Base-by-base conservation (phyloP, 2,113 vertebrate genomes). In the Ptyas mucosa region DNA sequence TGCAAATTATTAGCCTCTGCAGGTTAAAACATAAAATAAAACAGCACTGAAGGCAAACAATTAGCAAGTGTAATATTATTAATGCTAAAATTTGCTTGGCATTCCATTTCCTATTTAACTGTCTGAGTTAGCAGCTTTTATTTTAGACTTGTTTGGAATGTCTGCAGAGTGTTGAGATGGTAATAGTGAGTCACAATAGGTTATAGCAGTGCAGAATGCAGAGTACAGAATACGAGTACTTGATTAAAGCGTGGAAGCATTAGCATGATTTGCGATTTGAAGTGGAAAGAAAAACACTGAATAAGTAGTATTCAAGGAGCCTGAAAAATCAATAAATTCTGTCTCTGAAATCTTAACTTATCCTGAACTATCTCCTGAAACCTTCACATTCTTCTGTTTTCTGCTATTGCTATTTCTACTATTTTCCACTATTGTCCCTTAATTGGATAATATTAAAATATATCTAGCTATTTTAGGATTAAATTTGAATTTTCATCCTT, bases 61-160 rank as follows among this genome's bases (percentile, higher is more conserved):
- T 93, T 90, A 93, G 75, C 88, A 90, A 86, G 46, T 61, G 26
- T 90, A 87, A 90, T 61, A 90, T 93, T 93, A 86, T 90, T 93
- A 90, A 90, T 52, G 54, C 8, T 64, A 55, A 51, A 87, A 90
- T 93, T 90, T 93, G 46, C 88, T 86, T 64, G 86, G 75, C 88
- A 93, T 90, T 86, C 92, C 29, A 64, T 93, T 61, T 93, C 92
- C 92, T 90, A 64, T 86, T 90, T 85, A 90, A 57, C 88, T 61
- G 43, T 58, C 92, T 86, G 53, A 24, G 88, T 43, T 92, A 89
- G 1, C 75, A 24, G 88, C 92, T 93, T 93, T 90, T 93, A 93
- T 93, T 93, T 93, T 93, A 90, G 46, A 23, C 88, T 93, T 58
- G 54, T 90, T 86, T 90, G 88, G 92, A 86, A 90, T 85, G 88